Conservation (phyloP, 2,113 vertebrate species). For the Rhynchopsitta pachyrhyncha region DNA sequence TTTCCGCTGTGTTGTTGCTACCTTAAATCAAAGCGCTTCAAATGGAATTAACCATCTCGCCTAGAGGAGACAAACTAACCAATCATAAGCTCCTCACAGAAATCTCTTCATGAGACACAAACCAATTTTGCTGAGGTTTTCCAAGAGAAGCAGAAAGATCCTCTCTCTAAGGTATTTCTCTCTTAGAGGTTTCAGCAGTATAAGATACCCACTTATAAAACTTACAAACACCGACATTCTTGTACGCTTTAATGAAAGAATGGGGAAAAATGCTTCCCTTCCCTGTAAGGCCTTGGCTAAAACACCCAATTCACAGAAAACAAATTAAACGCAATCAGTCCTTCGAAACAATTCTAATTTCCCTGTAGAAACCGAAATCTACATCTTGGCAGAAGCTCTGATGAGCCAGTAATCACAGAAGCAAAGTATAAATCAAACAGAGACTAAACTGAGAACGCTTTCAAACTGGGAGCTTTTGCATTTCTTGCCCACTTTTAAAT, state of each 20-base stretch:
- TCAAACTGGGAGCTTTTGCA: neutral
- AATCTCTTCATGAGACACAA: neutral
- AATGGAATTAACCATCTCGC: neutral
- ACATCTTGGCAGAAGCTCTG: neutral
- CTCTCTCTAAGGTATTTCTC: neutral
- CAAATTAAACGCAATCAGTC: slow-evolving; percentile 15
- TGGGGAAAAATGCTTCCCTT: neutral
- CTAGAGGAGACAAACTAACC: neutral
- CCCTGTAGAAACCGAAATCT: neutral
- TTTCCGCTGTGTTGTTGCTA: neutral
- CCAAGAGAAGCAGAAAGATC: neutral
- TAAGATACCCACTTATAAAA: neutral
- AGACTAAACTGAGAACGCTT: neutral
- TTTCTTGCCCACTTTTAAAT: neutral
- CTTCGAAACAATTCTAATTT: neutral
- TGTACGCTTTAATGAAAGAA: neutral
- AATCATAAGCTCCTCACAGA: neutral
- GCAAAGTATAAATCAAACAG: neutral
- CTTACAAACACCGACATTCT: neutral
- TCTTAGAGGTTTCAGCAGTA: neutral
- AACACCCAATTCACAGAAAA: neutral
- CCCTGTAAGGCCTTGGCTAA: neutral
- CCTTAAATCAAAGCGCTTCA: neutral
- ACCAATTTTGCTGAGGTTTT: neutral
- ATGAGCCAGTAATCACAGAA: neutral